phyloP scores from a whole-genome alignment of 1,140 invertebrate species.

The Atopsyche davidsoni region DNA sequence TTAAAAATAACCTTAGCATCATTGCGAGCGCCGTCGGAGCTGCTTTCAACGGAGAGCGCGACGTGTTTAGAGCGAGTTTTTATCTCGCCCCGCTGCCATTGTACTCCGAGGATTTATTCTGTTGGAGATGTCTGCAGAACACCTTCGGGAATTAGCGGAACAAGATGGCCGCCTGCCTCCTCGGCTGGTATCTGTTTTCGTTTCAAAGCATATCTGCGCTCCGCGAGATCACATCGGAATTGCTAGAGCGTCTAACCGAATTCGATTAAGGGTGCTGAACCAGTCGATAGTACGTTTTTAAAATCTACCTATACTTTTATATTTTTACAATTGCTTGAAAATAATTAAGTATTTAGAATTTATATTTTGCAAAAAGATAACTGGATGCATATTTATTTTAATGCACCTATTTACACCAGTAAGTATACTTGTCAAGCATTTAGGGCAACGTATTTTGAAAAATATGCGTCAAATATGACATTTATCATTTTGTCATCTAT shows the following conservation, averaged over 20 bases:
- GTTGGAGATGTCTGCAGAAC: constrained; percentile 21
- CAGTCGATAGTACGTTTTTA: no score
- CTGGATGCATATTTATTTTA: no score
- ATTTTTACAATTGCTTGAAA: no score
- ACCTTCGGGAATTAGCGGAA: constrained; percentile 29
- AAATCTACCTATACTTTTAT: no score
- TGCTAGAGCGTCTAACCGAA: constrained; percentile 9
- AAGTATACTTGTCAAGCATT: no score
- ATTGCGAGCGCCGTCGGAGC: neutral
- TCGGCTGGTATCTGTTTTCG: constrained; percentile 24
- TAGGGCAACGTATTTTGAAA: no score
- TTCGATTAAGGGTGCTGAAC: no score
- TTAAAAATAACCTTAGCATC: neutral
- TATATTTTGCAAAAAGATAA: no score
- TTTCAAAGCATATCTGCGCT: constrained; percentile 24
- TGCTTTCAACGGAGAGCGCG: neutral
- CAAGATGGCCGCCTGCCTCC: constrained; percentile 25
- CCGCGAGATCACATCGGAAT: constrained; percentile 24
- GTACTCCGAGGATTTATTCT: constrained; percentile 29
- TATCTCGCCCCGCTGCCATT: constrained; percentile 23
- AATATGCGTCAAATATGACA: no score
- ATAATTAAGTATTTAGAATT: no score
- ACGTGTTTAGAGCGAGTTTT: constrained; percentile 18
- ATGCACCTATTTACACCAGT: no score
- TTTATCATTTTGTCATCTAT: no score